A percentile compares a stretch with the other conserved stretches of the same genome.
phyloP scores from a whole-genome alignment of 2,113 vertebrate genomes.

The Hydrochoerus hydrochaeris region DNA sequence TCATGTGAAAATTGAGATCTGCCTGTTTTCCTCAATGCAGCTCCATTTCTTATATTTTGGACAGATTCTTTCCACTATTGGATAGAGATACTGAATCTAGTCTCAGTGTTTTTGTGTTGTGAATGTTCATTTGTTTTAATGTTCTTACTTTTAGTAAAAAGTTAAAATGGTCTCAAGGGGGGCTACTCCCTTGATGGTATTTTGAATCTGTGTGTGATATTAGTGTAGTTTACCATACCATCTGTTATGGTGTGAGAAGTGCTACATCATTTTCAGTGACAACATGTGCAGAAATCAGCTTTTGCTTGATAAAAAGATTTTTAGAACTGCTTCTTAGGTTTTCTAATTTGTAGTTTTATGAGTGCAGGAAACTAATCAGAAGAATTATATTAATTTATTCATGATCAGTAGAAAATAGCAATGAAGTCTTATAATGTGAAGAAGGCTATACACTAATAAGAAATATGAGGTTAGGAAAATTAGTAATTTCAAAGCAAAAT shows the following conservation, averaged over 20 bases:
- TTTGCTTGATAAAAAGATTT: constrained; percentile 28
- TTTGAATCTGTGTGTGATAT: neutral
- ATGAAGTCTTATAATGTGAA: constrained; percentile 20
- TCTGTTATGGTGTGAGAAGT: neutral
- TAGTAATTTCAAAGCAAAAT: constrained; percentile 58
- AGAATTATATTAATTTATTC: constrained; percentile 64
- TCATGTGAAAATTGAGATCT: neutral
- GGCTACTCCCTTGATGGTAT: neutral
- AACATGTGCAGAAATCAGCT: constrained; percentile 9
- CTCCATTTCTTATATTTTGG: neutral
- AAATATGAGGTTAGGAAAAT: constrained; percentile 19
- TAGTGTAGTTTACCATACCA: neutral
- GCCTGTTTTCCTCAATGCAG: neutral
- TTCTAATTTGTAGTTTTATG: constrained; percentile 5
- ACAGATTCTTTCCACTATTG: neutral
- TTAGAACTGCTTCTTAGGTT: neutral
- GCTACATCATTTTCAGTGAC: neutral
- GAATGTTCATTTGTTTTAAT: neutral
- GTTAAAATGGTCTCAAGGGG: neutral
- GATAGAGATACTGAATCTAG: neutral
- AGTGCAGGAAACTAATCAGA: constrained; percentile 42
- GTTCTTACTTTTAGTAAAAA: neutral
- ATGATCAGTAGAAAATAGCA: constrained; percentile 35
- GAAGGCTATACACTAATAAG: constrained; percentile 13
- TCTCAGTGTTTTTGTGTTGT: neutral